Evolutionary conservation across 2,888 invertebrate genomes (phyloP).

Genomic region (Coenonympha glycerion): DNA sequence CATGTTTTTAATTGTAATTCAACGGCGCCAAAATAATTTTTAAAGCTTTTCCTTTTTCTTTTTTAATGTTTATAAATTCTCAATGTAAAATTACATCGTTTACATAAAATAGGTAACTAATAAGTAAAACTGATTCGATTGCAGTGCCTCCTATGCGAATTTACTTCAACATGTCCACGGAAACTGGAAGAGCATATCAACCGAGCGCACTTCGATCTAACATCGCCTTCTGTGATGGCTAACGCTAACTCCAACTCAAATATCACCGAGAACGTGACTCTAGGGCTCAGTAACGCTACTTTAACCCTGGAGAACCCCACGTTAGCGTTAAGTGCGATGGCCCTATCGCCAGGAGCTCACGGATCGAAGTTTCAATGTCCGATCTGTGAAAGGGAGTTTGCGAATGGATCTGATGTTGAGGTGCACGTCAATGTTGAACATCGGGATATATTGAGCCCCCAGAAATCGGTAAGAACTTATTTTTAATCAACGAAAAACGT

Average conservation of each 20-base stretch:
- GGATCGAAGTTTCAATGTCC: conserved; percentile 82
- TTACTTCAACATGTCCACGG: conserved; percentile 82
- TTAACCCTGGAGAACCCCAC: conserved; percentile 47
- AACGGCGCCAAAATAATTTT: conserved; percentile 10
- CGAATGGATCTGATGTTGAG: conserved; percentile 85
- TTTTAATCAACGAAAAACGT: background rate
- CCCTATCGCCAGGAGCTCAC: conserved; percentile 66
- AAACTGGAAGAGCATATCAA: conserved; percentile 89
- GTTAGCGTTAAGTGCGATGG: conserved; percentile 54
- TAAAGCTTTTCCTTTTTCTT: background rate
- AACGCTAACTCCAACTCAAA: conserved; percentile 54
- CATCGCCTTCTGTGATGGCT: conserved; percentile 80
- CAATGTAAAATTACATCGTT: background rate
- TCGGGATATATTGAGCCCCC: conserved; percentile 85
- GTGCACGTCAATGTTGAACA: conserved; percentile 91
- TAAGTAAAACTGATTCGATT: conserved; percentile 32
- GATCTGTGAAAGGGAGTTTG: conserved; percentile 83
- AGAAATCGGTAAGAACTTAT: conserved; percentile 51
- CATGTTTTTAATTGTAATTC: background rate
- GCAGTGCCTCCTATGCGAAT: conserved; percentile 86
- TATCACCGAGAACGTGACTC: conserved; percentile 46
- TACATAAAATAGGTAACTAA: background rate
- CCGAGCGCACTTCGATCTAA: conserved; percentile 87
- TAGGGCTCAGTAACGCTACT: conserved; percentile 51
- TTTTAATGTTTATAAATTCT: background rate